These are phyloP conservation scores for Drosophila sulfurigaster DNA, from an alignment of 1,140 invertebrate genomes.

Conservation along the genomic window DNA sequence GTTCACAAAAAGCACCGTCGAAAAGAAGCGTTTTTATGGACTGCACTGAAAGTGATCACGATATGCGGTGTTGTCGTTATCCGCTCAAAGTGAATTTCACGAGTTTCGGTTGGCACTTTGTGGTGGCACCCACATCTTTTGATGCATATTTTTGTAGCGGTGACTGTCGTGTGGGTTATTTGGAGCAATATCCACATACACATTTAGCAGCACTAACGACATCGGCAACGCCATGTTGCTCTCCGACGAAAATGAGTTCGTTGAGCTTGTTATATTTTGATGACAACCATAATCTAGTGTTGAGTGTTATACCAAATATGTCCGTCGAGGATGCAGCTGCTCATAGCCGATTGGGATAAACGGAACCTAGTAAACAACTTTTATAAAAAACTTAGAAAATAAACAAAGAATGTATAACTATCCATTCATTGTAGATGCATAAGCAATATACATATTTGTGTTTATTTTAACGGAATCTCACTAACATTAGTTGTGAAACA, in stretches of 20 bases:
- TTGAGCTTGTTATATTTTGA: slow-evolving; percentile 98
- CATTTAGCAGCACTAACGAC: slow-evolving; percentile 94
- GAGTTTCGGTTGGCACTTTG: slow-evolving; percentile 99
- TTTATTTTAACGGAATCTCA: too few species aligned
- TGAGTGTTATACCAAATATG: slow-evolving; percentile 95
- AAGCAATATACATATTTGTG: too few species aligned
- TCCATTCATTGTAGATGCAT: too few species aligned
- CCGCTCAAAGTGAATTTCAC: slow-evolving; percentile 97
- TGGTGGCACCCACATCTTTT: slow-evolving; percentile 97
- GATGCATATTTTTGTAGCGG: slow-evolving; percentile 98
- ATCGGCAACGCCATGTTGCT: slow-evolving; percentile 93
- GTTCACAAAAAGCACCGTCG: slow-evolving; percentile 89
- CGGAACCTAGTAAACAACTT: slow-evolving; percentile 13
- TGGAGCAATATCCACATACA: slow-evolving; percentile 96
- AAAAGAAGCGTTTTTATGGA: slow-evolving; percentile 86
- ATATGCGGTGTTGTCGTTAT: slow-evolving; percentile 94
- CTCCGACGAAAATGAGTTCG: slow-evolving; percentile 94
- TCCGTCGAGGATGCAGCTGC: slow-evolving; percentile 96
- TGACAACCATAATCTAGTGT: slow-evolving; percentile 94
- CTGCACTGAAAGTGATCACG: slow-evolving; percentile 86
- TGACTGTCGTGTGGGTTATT: slow-evolving; percentile 95
- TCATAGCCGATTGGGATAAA: slow-evolving; percentile 87
- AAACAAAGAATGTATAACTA: slow-evolving; percentile 33
- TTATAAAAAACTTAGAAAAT: slow-evolving; percentile 25
- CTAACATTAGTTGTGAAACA: too few species aligned